A percentile compares a stretch with the other conserved stretches of the same genome.
phyloP scores from a whole-genome alignment of 2,797 vertebrate genomes.

The Lates japonicus region DNA sequence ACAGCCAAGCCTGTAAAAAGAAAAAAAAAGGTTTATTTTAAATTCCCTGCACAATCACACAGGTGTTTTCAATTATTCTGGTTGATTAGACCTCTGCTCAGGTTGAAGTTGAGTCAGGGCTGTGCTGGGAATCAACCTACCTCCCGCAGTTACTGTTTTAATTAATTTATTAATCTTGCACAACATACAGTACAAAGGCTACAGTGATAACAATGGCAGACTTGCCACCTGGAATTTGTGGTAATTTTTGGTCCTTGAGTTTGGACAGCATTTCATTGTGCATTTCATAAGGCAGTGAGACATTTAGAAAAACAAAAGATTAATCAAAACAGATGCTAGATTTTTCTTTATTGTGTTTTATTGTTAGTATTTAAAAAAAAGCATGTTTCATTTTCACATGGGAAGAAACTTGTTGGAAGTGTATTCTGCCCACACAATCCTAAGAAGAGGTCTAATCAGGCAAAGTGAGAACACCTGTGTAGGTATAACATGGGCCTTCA shows the following conservation, averaged over 20 bases:
- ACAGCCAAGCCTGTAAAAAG: conserved; percentile 19
- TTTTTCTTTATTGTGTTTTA: background rate
- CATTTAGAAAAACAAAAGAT: background rate
- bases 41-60: background rate
- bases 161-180: background rate
- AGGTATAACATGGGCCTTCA: background rate
- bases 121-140: background rate
- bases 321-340: background rate
- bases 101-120: background rate
- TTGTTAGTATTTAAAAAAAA: background rate
- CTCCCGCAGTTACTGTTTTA: background rate
- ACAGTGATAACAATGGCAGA: background rate
- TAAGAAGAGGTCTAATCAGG: conserved; percentile 2
- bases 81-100: conserved; percentile 4
- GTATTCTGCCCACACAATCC: background rate
- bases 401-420: background rate
- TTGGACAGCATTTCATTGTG: background rate
- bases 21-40: conserved; percentile 14
- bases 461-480: conserved; percentile 19
- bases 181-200: background rate
- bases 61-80: conserved; percentile 11
- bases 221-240: background rate
- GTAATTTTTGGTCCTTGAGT: background rate
- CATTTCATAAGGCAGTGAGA: background rate
- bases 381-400: background rate